phyloP scores from a whole-genome alignment of 2,113 vertebrate species.

The Tricholaema leucomelas region DNA sequence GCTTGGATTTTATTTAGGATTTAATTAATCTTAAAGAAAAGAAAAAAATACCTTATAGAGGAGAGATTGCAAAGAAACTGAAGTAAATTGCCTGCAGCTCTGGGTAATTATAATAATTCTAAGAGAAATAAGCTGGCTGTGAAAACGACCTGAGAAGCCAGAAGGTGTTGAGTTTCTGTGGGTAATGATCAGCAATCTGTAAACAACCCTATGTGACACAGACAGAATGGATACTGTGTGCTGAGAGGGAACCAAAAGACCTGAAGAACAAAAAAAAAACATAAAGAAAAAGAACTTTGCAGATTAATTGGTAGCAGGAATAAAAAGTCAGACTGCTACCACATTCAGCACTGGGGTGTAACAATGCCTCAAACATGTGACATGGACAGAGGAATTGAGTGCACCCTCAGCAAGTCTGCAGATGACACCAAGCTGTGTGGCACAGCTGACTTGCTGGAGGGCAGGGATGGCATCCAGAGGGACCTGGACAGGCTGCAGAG shows the following conservation, averaged over 20 bases:
- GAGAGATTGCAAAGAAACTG: neutral
- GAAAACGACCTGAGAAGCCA: constrained; percentile 2
- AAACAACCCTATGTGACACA: constrained; percentile 7
- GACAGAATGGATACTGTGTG: neutral
- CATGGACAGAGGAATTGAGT: too few relatives aligned
- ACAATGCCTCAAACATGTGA: constrained; percentile 3
- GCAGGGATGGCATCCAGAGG: too few relatives aligned
- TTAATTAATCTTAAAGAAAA: neutral
- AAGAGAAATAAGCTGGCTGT: neutral
- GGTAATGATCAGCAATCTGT: neutral
- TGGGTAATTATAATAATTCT: neutral
- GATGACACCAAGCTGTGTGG: too few relatives aligned
- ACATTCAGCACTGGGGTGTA: constrained; percentile 20
- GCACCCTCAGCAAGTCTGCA: too few relatives aligned
- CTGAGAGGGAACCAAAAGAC: neutral
- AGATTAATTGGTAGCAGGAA: constrained; percentile 48
- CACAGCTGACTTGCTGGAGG: too few relatives aligned
- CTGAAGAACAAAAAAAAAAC: neutral
- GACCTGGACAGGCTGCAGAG: too few relatives aligned
- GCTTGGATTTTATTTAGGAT: neutral
- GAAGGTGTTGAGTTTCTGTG: neutral
- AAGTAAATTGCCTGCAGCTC: neutral
- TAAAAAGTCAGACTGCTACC: constrained; percentile 4
- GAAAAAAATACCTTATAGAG: neutral
- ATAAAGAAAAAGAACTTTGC: too few relatives aligned